phyloP scores from a whole-genome alignment of 2,113 vertebrate genomes.

The Gambusia holbrooki region DNA sequence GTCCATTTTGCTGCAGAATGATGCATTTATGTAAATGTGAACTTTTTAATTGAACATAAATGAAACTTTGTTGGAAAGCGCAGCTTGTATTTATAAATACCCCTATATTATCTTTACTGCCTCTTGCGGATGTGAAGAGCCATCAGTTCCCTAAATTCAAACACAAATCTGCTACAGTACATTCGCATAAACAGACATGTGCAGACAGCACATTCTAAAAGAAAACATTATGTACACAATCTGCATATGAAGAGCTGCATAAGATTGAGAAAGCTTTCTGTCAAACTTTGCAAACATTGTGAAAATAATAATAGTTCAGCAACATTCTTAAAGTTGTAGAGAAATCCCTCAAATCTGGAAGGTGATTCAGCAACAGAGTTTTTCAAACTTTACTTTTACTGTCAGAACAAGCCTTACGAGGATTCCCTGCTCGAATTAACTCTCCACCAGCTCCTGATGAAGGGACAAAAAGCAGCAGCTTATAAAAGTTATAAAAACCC shows the following conservation, averaged over 20 bases:
- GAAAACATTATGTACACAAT: background rate
- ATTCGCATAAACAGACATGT: background rate
- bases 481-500: background rate
- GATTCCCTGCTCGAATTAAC: background rate
- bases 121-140: background rate
- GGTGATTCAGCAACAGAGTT: background rate
- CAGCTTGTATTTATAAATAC: background rate
- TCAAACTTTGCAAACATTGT: background rate
- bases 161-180: background rate
- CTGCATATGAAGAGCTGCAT: background rate
- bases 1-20: background rate
- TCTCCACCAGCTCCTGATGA: background rate
- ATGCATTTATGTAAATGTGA: background rate
- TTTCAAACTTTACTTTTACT: constrained; percentile 5
- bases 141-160: background rate
- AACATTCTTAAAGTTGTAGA: constrained; percentile 1
- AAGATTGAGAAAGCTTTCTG: constrained; percentile 3
- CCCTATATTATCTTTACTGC: background rate
- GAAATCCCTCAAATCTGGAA: background rate
- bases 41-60: background rate
- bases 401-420: background rate
- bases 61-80: background rate
- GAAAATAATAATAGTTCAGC: background rate
- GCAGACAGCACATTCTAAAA: background rate
- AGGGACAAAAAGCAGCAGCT: background rate